Base-by-base conservation (phyloP, 30 jellyfish, hydroid and myxozoan species). In the Mastigias papua region DNA sequence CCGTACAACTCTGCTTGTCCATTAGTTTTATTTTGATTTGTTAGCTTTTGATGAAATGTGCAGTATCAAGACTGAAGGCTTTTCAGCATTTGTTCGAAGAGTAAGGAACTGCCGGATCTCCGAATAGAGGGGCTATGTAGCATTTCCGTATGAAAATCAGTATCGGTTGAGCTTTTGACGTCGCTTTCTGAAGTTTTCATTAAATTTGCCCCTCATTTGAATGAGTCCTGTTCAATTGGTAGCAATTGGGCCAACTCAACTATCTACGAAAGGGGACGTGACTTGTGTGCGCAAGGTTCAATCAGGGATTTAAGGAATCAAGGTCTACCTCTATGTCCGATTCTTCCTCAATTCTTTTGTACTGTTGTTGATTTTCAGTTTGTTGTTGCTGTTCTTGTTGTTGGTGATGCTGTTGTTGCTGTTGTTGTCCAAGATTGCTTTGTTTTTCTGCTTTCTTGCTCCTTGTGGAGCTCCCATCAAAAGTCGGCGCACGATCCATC, bases 291-390 rank as follows among this genome's bases (percentile, higher is more conserved):
- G n/a, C n/a, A n/a, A n/a, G n/a, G n/a, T n/a, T n/a, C n/a, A n/a
- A 42, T 42, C 54, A 42, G 13, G 54, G 54, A 62, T 78, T 88
- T 78, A 88, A 60, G 22, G 96, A 88, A 69, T 88, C 96, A 25
- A 88, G 78, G 69, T 88, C 96, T 27, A 88, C 96, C 67, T 88
- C 96, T 30, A 78, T 69, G 48, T 88, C 96, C 6, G 96, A 88
- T 35, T 88, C 96, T 50, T 88, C 96, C 29, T 64, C 23, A 7
- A 50, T 88, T 35, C 72, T 48, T 19, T 22, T 42, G 17, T 29
- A 64, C 26, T 58, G 73, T 16, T 81, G 76, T 32, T 32, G 78
- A 19, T 81, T 29, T 3, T 54, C 70, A 16, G 4, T 35, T 22
- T 35, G 37, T 34, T 48, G 76, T 13, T 33, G 48, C 19, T 31